Evolutionary conservation across 2,797 vertebrate species (phyloP), one percentile per base, ranked within the genome.

Genomic region (Apogon hyalosoma): DNA sequence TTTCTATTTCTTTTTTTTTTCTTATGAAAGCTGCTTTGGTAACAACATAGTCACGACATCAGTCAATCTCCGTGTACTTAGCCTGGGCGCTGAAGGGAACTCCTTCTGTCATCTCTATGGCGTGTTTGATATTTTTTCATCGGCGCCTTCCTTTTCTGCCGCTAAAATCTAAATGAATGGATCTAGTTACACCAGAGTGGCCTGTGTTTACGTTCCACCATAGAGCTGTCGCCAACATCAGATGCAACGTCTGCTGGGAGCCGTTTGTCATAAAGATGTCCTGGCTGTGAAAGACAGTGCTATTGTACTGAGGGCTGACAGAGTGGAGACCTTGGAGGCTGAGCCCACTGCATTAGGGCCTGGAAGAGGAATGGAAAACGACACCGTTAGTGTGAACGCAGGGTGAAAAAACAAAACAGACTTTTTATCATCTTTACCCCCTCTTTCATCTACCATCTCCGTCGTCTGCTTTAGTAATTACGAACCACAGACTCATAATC

Each of bases 21-120:
- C 80, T 86, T 96, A 93, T 86, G 95, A 97, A 97, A 98, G 96
- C 96, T 96, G 96, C 98, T 99, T 99, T 99, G 98, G 98, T 99
- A 97, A 98, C 96, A 96, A 96, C 96, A 21, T 96, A 93, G 96
- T 96, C 93, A 95, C 94, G 95, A 97, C 96, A 94, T 96, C 95
- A 91, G 94, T 94, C 94, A 86, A 84, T 78, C 92, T 93, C 92
- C 93, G 73, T 89, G 92, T 36, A 93, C 93, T 94, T 92, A 67
- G 73, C 93, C 85, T 90, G 84, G 94, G 90, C 87, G 93, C 92
- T 92, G 90, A 93, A 93, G 94, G 92, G 90, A 92, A 93, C 92
- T 90, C 86, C 73, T 73, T 92, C 72, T 75, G 74, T 82, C 80
- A 85, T 82, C 80, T 86, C 74, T 69, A 61, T 79, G 83, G 75